Conservation (phyloP, 2,113 vertebrate species). For the Stegastes partitus region DNA sequence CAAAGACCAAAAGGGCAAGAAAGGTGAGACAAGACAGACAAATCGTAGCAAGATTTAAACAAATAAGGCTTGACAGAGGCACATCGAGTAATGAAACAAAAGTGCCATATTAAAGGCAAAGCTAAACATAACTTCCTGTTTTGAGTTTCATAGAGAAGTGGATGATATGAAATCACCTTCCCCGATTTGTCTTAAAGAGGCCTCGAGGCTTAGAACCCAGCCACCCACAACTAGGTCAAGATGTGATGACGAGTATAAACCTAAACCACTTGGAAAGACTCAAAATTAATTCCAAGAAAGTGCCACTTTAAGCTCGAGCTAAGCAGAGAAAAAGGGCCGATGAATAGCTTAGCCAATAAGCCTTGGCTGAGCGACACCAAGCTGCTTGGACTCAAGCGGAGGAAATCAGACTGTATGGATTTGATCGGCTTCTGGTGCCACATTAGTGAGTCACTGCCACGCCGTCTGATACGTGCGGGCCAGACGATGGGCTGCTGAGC, state of each 20-base stretch:
- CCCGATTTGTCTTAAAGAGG: not conserved
- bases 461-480: not conserved
- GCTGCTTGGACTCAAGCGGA: not conserved
- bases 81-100: not conserved
- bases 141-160: constrained; percentile 71
- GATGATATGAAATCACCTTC: constrained; percentile 34
- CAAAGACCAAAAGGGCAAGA: not conserved
- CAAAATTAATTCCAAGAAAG: constrained; percentile 61
- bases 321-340: constrained; percentile 38
- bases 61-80: not conserved
- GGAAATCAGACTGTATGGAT: constrained; percentile 25
- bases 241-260: constrained; percentile 33
- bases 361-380: constrained; percentile 16
- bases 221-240: constrained; percentile 54
- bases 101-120: not conserved
- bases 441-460: not conserved
- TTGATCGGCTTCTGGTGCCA: constrained; percentile 29
- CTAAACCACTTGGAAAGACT: constrained; percentile 42
- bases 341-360: constrained; percentile 53
- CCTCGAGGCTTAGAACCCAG: not conserved
- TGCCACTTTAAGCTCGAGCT: constrained; percentile 49
- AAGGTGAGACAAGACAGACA: not conserved
- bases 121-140: constrained; percentile 62
- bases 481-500: not conserved
- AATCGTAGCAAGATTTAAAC: not conserved